These are phyloP conservation scores for Aleiodes testaceus DNA, from an alignment of 2,888 invertebrate species.

Conservation along the genomic window DNA sequence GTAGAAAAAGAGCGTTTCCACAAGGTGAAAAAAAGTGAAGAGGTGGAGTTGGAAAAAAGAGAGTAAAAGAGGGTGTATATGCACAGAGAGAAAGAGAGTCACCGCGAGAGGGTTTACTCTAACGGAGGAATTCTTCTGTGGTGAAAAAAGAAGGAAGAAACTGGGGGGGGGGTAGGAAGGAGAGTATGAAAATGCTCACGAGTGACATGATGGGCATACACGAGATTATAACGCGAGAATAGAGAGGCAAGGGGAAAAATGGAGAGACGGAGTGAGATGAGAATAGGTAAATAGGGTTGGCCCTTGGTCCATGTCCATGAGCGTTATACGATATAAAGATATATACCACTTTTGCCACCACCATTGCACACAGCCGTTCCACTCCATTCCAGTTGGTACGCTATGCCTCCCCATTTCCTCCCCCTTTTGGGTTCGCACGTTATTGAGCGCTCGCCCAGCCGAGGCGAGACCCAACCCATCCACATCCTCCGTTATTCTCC, in stretches of 20 bases:
- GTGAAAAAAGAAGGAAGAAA: slow-evolving; percentile 47
- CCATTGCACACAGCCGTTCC: slow-evolving; percentile 51
- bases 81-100: slow-evolving; percentile 10
- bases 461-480: slow-evolving; percentile 77
- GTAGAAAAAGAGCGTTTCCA: slow-evolving; percentile 66
- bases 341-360: slow-evolving; percentile 55
- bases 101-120: slow-evolving; percentile 30
- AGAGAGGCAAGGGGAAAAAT: too few relatives aligned
- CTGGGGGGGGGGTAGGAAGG: slow-evolving; percentile 48
- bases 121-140: slow-evolving; percentile 29
- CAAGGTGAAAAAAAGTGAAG: slow-evolving; percentile 18
- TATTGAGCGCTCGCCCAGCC: slow-evolving; percentile 78
- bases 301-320: slow-evolving; percentile 21
- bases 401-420: slow-evolving; percentile 70
- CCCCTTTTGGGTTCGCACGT: slow-evolving; percentile 77
- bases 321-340: slow-evolving; percentile 35
- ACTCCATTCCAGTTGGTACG: slow-evolving; percentile 64
- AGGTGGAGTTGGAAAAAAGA: slow-evolving; percentile 4
- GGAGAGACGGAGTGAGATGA: neutral
- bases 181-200: slow-evolving; percentile 27
- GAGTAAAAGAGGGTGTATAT: neutral
- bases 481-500: slow-evolving; percentile 67
- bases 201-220: slow-evolving; percentile 14
- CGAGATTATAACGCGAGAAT: slow-evolving; percentile 6
- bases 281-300: slow-evolving; percentile 22